Percentiles rank a stretch among this genome's conserved stretches.
These are phyloP conservation scores for Drosophila quadrilineata DNA, from an alignment of 1,140 invertebrate genomes.

Conservation along the genomic window DNA sequence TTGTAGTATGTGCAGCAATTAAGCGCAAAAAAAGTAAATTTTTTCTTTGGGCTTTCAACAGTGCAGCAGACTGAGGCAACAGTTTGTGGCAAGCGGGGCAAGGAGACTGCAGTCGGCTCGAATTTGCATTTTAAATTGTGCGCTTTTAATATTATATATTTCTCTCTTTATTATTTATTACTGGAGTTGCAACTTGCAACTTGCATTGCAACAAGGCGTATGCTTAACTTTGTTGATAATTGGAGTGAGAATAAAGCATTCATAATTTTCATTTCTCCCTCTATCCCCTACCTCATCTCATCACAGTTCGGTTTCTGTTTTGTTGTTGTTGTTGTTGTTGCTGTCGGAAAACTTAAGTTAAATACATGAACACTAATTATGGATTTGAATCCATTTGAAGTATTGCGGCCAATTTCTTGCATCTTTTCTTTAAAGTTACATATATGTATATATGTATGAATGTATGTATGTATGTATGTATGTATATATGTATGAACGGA, in stretches of 20 bases:
- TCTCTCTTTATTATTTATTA: conserved; percentile 65
- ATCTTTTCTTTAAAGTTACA: not conserved
- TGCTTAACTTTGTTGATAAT: conserved; percentile 78
- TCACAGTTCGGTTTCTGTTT: conserved; percentile 8
- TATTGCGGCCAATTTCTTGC: conserved; percentile 38
- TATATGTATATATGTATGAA: not conserved
- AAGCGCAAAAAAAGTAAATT: conserved; percentile 56
- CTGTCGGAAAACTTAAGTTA: conserved; percentile 27
- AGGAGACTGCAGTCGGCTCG: conserved; percentile 22
- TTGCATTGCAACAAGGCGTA: conserved; percentile 72
- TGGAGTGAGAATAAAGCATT: conserved; percentile 73
- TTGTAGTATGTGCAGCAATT: conserved; percentile 50
- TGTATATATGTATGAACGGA: conserved; percentile 43
- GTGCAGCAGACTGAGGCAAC: conserved; percentile 5
- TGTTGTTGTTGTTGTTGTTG: conserved; percentile 6
- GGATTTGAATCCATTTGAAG: no score
- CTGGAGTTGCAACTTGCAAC: conserved; percentile 73
- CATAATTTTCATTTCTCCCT: conserved; percentile 56
- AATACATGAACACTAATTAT: conserved; percentile 71
- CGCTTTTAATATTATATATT: conserved; percentile 55
- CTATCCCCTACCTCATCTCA: conserved; percentile 5
- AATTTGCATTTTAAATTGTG: conserved; percentile 74
- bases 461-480: not conserved
- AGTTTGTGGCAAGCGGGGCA: not conserved
- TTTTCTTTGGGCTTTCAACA: conserved; percentile 70